phyloP scores from a whole-genome alignment of 2,797 vertebrate species.

The Huso huso region DNA sequence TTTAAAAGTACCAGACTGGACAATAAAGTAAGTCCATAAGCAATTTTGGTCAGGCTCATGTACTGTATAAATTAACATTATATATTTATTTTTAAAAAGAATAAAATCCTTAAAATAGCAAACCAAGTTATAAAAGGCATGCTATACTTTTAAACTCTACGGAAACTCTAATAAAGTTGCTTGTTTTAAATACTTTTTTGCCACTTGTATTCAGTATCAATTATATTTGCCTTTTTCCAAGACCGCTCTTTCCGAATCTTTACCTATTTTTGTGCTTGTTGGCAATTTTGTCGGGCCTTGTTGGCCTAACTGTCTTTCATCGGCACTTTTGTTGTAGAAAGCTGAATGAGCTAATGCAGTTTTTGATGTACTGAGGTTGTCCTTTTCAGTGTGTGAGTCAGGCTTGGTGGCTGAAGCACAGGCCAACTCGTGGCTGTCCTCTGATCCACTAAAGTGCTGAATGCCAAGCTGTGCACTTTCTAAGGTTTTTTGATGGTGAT shows the following conservation, averaged over 20 bases:
- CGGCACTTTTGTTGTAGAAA: conserved; percentile 57
- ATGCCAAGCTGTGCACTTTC: conserved; percentile 62
- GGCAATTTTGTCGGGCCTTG: conserved; percentile 50
- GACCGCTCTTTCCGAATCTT: conserved; percentile 31
- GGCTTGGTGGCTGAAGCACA: conserved; percentile 57
- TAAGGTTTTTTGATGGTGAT: conserved; percentile 56
- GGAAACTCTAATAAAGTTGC: conserved; percentile 22
- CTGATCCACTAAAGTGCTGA: conserved; percentile 83
- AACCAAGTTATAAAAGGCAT: conserved; percentile 68
- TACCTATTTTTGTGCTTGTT: conserved; percentile 62
- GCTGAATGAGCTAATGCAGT: conserved; percentile 55
- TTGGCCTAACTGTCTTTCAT: conserved; percentile 49
- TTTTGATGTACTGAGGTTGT: conserved; percentile 58
- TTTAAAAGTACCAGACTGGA: conserved; percentile 84
- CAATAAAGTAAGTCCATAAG: conserved; percentile 78
- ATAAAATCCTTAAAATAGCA: conserved; percentile 75
- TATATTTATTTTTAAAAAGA: conserved; percentile 59
- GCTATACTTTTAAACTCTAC: conserved; percentile 50
- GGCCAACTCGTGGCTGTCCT: conserved; percentile 55
- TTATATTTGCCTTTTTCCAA: conserved; percentile 22
- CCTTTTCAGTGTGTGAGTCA: conserved; percentile 64
- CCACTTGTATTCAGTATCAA: conserved; percentile 33
- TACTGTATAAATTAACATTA: conserved; percentile 38
- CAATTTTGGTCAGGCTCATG: conserved; percentile 84
- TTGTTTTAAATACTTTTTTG: conserved; percentile 28